Evolutionary conservation across 1,140 invertebrate genomes (phyloP).

Genomic region (Bathynomus jamesi): DNA sequence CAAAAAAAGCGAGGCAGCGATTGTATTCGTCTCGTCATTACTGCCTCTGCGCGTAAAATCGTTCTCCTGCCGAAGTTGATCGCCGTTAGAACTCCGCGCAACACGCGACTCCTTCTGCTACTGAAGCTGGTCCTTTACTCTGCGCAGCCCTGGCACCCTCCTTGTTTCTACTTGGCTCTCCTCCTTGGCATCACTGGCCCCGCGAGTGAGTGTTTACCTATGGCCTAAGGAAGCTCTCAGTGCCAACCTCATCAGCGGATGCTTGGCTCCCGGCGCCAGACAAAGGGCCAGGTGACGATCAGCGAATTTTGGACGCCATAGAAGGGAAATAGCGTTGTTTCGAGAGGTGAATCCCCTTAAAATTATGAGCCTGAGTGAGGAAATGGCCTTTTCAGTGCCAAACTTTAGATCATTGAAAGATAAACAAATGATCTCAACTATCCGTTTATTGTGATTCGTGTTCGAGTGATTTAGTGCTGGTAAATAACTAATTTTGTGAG

Average conservation of each 20-base stretch:
- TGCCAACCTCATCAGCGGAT: not conserved
- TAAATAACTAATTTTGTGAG: too few species aligned
- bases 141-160: not conserved
- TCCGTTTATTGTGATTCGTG: too few species aligned
- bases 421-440: conserved; percentile 1
- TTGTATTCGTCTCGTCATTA: too few species aligned
- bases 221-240: not conserved
- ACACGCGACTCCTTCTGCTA: not conserved
- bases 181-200: not conserved
- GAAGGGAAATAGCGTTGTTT: too few species aligned
- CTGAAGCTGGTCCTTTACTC: not conserved
- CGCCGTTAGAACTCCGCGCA: not conserved
- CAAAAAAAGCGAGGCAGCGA: too few species aligned
- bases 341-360: too few species aligned
- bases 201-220: not conserved
- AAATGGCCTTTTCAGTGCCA: too few species aligned
- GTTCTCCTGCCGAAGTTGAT: not conserved
- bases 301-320: not conserved
- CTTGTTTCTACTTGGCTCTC: not conserved
- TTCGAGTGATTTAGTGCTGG: too few species aligned
- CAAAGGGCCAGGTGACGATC: not conserved
- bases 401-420: not conserved
- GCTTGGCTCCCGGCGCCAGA: not conserved
- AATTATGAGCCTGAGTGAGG: too few species aligned
- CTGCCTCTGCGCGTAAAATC: too few species aligned